phyloP scores from a whole-genome alignment of 2,113 vertebrate genomes.

The Anthoscopus minutus region DNA sequence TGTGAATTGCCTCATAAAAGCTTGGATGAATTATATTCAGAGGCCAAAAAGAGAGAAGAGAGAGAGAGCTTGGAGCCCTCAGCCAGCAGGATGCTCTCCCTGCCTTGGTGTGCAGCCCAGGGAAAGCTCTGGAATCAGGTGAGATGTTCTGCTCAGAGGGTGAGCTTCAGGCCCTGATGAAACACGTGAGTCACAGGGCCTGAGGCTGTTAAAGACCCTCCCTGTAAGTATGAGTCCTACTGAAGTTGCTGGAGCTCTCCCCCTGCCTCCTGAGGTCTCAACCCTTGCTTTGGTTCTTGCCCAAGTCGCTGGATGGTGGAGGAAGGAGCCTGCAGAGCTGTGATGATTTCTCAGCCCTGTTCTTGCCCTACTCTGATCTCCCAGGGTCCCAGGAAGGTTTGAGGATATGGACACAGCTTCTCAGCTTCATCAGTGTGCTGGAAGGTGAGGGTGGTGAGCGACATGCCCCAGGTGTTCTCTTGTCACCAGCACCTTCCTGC shows the following conservation, averaged over 20 bases:
- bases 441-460: background rate
- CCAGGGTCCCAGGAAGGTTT: background rate
- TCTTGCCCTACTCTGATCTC: background rate
- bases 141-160: background rate
- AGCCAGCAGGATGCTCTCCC: background rate
- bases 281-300: accelerated
- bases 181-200: background rate
- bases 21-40: background rate
- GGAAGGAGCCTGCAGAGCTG: background rate
- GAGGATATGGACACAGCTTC: background rate
- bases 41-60: background rate
- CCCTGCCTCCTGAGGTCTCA: accelerated
- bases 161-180: background rate
- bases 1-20: conserved; percentile 8
- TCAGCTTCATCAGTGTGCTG: background rate
- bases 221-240: no score
- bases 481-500: background rate
- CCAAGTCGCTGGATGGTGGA: background rate
- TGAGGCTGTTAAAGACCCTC: background rate
- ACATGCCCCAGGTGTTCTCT: accelerated
- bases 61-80: background rate
- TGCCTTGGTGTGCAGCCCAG: background rate
- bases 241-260: background rate
- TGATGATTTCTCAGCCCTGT: background rate
- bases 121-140: background rate